Percentiles rank a stretch among this genome's conserved stretches.
These are phyloP conservation scores for Hypsibius dujardini DNA, from an alignment of 1,140 invertebrate species.

Conservation along the genomic window DNA sequence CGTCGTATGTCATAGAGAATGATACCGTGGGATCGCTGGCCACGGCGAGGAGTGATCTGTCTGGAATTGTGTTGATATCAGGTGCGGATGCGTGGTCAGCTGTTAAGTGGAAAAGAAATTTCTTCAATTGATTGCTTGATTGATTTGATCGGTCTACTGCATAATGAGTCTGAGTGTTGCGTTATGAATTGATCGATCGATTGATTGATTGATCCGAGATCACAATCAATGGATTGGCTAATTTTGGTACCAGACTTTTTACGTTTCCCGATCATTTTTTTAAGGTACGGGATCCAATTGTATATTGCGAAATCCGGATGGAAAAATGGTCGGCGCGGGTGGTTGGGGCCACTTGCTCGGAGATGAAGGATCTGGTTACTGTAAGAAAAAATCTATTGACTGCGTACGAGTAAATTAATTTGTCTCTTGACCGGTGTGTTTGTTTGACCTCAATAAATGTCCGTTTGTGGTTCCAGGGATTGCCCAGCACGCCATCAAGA, in stretches of 20 bases:
- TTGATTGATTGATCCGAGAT: too few relatives aligned
- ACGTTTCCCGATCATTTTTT: slow-evolving; percentile 37
- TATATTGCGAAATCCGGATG: slow-evolving; percentile 63
- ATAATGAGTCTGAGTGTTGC: too few relatives aligned
- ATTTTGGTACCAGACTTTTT: neutral
- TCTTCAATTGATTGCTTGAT: too few relatives aligned
- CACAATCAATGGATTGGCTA: too few relatives aligned
- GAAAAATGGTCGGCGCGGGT: slow-evolving; percentile 55
- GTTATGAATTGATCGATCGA: too few relatives aligned
- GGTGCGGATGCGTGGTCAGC: neutral
- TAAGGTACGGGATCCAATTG: slow-evolving; percentile 84
- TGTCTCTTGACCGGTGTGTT: too few relatives aligned
- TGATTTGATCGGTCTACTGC: too few relatives aligned
- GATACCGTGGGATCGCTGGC: slow-evolving; percentile 68
- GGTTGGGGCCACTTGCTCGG: slow-evolving; percentile 89
- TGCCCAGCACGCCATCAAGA: slow-evolving; percentile 60
- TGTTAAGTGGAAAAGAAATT: too few relatives aligned
- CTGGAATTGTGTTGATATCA: slow-evolving; percentile 33
- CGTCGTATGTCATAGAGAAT: slow-evolving; percentile 49
- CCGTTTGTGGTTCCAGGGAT: too few relatives aligned
- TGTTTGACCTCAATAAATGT: too few relatives aligned
- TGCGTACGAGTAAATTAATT: too few relatives aligned
- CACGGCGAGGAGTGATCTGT: slow-evolving; percentile 44
- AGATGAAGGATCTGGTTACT: slow-evolving; percentile 80
- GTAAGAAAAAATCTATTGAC: slow-evolving; percentile 29